phyloP scores from a whole-genome alignment of 2,888 invertebrate species.

The Microplitis manilae region DNA sequence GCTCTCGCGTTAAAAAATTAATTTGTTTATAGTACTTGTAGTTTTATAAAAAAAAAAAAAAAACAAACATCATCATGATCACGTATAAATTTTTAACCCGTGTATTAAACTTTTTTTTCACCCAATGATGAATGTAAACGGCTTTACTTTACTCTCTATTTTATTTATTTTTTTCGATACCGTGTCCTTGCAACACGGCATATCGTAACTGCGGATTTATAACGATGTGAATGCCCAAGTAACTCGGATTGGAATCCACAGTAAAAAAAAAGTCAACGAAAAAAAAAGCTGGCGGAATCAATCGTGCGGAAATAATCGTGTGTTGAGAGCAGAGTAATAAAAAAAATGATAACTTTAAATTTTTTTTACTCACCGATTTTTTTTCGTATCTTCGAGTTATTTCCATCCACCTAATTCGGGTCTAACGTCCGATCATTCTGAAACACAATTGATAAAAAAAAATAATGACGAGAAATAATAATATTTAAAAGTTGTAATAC shows the following conservation, averaged over 20 bases:
- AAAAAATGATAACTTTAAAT: not conserved
- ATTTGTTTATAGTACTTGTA: not conserved
- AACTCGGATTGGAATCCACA: constrained; percentile 37
- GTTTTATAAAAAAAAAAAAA: not conserved
- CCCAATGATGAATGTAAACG: constrained; percentile 16
- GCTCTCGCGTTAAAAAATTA: not conserved
- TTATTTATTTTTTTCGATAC: constrained; percentile 10
- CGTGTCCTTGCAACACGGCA: constrained; percentile 27
- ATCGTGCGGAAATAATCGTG: constrained; percentile 43
- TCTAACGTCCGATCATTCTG: not conserved
- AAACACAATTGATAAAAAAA: not conserved
- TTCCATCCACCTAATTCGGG: constrained; percentile 8
- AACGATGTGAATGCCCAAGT: constrained; percentile 25
- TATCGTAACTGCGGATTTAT: constrained; percentile 30
- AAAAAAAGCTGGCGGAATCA: constrained; percentile 12
- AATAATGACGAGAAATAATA: not conserved
- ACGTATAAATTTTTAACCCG: not conserved
- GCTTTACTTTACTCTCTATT: constrained; percentile 11
- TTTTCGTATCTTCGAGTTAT: constrained; percentile 10
- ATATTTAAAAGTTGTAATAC: not conserved
- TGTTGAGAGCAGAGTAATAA: constrained; percentile 17
- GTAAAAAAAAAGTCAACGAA: constrained; percentile 16
- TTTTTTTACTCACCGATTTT: constrained; percentile 8
- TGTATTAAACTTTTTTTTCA: not conserved
- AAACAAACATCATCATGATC: not conserved